Base-by-base conservation (phyloP, 2,797 vertebrate species). In the Acestrorhynchus altus region DNA sequence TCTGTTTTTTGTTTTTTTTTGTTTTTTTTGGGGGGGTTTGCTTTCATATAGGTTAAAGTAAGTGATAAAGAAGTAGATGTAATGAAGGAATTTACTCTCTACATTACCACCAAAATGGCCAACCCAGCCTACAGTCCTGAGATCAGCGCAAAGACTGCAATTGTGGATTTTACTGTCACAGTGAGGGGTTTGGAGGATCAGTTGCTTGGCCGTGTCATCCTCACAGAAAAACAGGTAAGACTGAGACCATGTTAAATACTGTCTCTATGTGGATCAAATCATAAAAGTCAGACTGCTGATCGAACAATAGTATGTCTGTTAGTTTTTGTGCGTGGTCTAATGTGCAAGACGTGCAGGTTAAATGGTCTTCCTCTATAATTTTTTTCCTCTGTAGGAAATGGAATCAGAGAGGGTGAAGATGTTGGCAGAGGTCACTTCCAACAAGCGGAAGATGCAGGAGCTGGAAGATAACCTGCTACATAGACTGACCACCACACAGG, bases 151-250 rank as follows among this genome's bases (percentile, higher is more conserved):
- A 93, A 92, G 84, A 91, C 93, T 0, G 91, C 93, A 0, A 90
- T 96, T 81, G 94, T 96, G 52, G 95, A 96, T 85, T 96, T 96
- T 81, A 96, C 94, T 0, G 94, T 96, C 60, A 96, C 95, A 22
- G 83, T 92, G 90, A 89, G 89, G 80, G 95, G 95, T 0, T 85
- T 96, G 69, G 94, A 96, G 89, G 93, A 96, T 87, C 95, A 96
- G 84, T 91, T 96, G 39, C 93, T 96, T 83, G 95, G 95, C 5
- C 90, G 94, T 7, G 94, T 96, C 74, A 96, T 96, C 66, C 92
- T 93, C 67, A 93, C 91, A 67, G 95, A 96, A 90, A 96, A 95
- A 85, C 93, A 95, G 92, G 93, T 89, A 82, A 72, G 67, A 54
- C 9, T 47, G 18, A 35, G 16, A 61, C 28, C 8, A 20, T 86